Base-by-base conservation (phyloP, 2,797 vertebrate species). In the Petrocephalus schoutedeni region DNA sequence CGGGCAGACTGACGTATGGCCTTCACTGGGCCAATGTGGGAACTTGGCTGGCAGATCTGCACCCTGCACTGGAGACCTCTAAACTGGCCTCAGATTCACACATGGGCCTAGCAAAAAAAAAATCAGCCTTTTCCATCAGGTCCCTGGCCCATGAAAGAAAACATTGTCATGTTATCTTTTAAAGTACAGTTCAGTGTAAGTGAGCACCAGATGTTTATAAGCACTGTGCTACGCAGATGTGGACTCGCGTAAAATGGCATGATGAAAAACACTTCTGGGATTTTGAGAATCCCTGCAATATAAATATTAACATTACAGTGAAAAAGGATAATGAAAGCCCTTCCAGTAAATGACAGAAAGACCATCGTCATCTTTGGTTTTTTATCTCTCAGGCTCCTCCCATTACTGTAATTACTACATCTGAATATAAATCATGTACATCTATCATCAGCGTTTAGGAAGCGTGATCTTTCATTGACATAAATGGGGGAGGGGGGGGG, bases 1-100 rank as follows among this genome's bases (percentile, higher is more conserved):
- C 89, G 90, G 87, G 93, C 93, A 88, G 82, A 91, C 89, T 94
- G 94, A 95, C 80, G 91, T 89, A 92, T 32, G 87, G 90, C 74
- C 91, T 88, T 88, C 59, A 80, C 74, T 64, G 4, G 86, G 87
- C 89, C 71, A 83, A 90, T 94, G 92, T 95, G 95, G 94, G 94
- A 95, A 94, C 92, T 82, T 90, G 87, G 88, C 89, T 54, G 58
- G 54, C 85, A 56, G 86, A 67, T 77, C 89, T 87, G 41, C 45
- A 87, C 88, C 88, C 86, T 89, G n/a, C 74, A 16, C 82, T 74
- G 86, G 14, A 80, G 89, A 90, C 92, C 91, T 87, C 87, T 28
- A 86, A 89, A 91, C 89, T 91, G 87, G 57, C 77, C 36, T 87
- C 8, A 84, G 19, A 28, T 67, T 54, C 85, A 56, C 59, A 32